A percentile compares a stretch with the other conserved stretches of the same genome.
These are phyloP conservation scores for Genyomyrus donnyi DNA, from an alignment of 2,113 vertebrate genomes.

Conservation along the genomic window DNA sequence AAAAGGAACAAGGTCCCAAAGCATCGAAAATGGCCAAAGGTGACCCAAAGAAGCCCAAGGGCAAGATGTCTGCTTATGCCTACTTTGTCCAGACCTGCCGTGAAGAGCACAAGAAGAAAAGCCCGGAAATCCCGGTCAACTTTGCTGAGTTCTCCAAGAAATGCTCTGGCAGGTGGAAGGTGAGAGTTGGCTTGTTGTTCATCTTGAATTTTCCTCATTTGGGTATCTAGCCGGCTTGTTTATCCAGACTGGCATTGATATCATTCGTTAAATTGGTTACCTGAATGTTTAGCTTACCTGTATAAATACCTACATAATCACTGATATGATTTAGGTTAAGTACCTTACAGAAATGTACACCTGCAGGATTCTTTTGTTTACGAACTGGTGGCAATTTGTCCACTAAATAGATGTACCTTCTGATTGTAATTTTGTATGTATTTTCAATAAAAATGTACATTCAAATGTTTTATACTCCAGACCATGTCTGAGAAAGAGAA, in stretches of 20 bases:
- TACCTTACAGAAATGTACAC: background rate
- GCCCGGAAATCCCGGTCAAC: constrained; percentile 76
- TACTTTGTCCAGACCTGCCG: constrained; percentile 83
- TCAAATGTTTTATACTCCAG: constrained; percentile 42
- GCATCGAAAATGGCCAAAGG: constrained; percentile 72
- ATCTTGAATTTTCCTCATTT: background rate
- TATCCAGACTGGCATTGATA: background rate
- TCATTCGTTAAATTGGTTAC: background rate
- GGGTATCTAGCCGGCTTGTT: background rate
- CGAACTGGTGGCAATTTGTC: background rate
- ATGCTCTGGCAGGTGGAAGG: constrained; percentile 73
- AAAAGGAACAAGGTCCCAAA: background rate
- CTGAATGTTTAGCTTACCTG: background rate
- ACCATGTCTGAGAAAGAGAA: constrained; percentile 80
- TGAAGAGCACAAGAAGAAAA: constrained; percentile 83
- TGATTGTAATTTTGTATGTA: background rate
- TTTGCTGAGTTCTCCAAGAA: constrained; percentile 83
- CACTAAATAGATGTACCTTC: background rate
- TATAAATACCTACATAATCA: background rate
- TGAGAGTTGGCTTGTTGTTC: constrained; percentile 35
- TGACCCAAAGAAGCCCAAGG: constrained; percentile 81
- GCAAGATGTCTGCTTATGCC: constrained; percentile 83
- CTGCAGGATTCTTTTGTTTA: background rate
- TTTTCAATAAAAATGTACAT: background rate
- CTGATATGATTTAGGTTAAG: background rate